Evolutionary conservation across 1,140 invertebrate genomes (phyloP).

Genomic region (Elysia chlorotica): DNA sequence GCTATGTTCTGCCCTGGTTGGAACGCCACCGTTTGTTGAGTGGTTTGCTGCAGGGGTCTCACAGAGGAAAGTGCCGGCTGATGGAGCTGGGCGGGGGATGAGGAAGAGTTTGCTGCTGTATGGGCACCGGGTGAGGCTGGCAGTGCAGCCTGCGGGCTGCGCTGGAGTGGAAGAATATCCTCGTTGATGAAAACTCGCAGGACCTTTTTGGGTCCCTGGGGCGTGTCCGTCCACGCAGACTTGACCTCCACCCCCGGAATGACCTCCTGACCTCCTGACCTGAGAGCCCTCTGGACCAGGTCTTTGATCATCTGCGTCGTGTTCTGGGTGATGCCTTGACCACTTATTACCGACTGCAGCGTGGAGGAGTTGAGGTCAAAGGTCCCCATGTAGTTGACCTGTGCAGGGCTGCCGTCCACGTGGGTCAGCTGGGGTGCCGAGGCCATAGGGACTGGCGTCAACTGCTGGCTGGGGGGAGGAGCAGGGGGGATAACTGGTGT

Average conservation of each 20-base stretch:
- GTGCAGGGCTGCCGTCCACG: neutral
- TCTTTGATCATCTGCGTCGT: constrained; percentile 10
- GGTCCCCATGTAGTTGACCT: constrained; percentile 21
- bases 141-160: no score
- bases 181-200: constrained; percentile 15
- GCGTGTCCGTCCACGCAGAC: constrained; percentile 9
- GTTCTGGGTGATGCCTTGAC: neutral
- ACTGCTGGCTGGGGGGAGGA: neutral
- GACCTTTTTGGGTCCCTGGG: constrained; percentile 19
- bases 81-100: neutral
- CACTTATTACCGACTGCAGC: constrained; percentile 8
- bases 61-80: no score
- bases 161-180: constrained; percentile 14
- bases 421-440: neutral
- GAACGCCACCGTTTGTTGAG: no score
- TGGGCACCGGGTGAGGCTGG: no score
- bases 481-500: neutral
- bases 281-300: constrained; percentile 14
- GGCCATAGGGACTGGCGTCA: neutral
- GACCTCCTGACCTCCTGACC: neutral
- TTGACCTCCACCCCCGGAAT: constrained; percentile 22
- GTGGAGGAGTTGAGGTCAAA: constrained; percentile 9
- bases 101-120: no score
- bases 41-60: no score
- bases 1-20: neutral